These are phyloP conservation scores for Agrypnus murinus DNA, from an alignment of 2,888 invertebrate genomes.

Conservation along the genomic window DNA sequence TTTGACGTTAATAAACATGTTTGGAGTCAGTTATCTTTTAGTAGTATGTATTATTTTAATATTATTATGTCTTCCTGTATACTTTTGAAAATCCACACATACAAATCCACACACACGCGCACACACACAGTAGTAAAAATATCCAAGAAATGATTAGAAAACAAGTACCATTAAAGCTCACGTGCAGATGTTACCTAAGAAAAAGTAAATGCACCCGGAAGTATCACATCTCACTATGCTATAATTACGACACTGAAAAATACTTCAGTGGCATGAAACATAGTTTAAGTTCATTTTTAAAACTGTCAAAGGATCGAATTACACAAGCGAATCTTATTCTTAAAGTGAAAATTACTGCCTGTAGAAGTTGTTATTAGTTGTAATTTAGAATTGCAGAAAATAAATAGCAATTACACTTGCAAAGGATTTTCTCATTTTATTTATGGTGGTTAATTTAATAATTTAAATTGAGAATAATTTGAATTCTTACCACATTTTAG, in stretches of 20 bases:
- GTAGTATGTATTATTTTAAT: too few relatives aligned
- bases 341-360: conserved; percentile 8
- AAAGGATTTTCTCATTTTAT: too few relatives aligned
- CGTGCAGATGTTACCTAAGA: conserved; percentile 34
- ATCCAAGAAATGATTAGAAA: background rate
- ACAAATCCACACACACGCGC: background rate
- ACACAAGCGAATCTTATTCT: background rate
- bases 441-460: too few relatives aligned
- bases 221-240: conserved; percentile 9
- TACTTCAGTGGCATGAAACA: conserved; percentile 18
- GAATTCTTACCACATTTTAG: too few relatives aligned
- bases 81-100: too few relatives aligned
- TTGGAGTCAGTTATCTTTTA: background rate
- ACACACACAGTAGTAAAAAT: background rate
- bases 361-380: too few relatives aligned
- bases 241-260: conserved; percentile 32
- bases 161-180: background rate
- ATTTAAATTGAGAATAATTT: too few relatives aligned
- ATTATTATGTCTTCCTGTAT: too few relatives aligned
- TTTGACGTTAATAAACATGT: conserved; percentile 4
- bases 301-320: background rate
- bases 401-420: too few relatives aligned
- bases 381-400: too few relatives aligned
- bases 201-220: conserved; percentile 43
- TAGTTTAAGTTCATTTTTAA: conserved; percentile 30